phyloP scores from a whole-genome alignment of 2,888 invertebrate genomes.

The Yponomeuta plumbellus region DNA sequence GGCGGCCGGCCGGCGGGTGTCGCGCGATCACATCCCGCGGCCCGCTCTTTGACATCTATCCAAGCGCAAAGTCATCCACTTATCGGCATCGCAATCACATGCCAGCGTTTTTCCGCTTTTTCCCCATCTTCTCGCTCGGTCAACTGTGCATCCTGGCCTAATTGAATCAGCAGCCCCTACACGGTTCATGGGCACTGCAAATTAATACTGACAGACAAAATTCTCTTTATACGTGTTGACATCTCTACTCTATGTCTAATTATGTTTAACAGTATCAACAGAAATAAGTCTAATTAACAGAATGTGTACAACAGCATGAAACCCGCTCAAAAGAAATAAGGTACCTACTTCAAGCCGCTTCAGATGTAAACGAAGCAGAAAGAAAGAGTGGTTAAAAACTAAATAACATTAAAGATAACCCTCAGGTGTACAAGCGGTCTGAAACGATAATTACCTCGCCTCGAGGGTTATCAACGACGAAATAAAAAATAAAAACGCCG shows the following conservation, averaged over 20 bases:
- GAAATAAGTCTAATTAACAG: background rate
- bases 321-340: background rate
- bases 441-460: conserved; percentile 17
- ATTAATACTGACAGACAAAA: conserved; percentile 59
- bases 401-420: conserved; percentile 9
- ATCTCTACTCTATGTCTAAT: background rate
- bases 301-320: background rate
- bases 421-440: conserved; percentile 7
- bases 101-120: conserved; percentile 72
- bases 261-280: background rate
- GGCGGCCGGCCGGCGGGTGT: conserved; percentile 17
- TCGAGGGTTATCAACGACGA: conserved; percentile 8
- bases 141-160: conserved; percentile 60
- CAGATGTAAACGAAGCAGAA: background rate
- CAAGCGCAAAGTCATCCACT: conserved; percentile 74
- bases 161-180: conserved; percentile 62
- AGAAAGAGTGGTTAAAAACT: background rate
- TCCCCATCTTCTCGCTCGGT: conserved; percentile 64
- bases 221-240: background rate
- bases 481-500: conserved; percentile 45
- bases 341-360: background rate
- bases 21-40: conserved; percentile 49
- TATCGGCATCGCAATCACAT: conserved; percentile 68
- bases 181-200: conserved; percentile 43
- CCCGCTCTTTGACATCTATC: conserved; percentile 67